Evolutionary conservation across 1,140 invertebrate species (phyloP), one percentile per base, ranked within the genome.

Genomic region (Panulirus ornatus): DNA sequence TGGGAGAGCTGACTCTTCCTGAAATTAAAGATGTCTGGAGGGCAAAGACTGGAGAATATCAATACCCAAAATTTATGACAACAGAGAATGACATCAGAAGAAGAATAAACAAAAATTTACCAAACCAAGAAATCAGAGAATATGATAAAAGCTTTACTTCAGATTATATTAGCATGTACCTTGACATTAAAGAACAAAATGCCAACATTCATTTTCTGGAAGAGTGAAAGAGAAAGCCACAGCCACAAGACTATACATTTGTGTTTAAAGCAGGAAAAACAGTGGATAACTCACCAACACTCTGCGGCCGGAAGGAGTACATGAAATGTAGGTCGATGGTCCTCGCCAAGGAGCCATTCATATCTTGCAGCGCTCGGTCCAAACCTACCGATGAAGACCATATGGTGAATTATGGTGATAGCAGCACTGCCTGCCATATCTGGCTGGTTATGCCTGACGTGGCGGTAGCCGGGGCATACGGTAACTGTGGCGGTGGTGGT

Each of bases 301-400:
- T 92, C 71, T 92, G 91, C 0, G 91, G 91, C 27, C 91, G 36
- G 81, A 92, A 92, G 63, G 91, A 92, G 42, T 92, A 92, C 91
- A 92, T 92, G 71, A 92, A 92, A 73, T 92, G 91, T 0, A 92
- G 89, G 63, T 92, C 91, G 58, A 92, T 92, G 44, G 88, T 92
- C 27, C 91, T 79, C 11, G 91, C 89, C 19, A 92, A 66, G 36
- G 88, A 91, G 22, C 91, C 91, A 22, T 87, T 92, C 70, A 92
- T 90, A 47, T 92, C 91, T 84, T 92, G 91, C 40, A 92, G 81
- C 16, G 88, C 91, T 27, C 91, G 84, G 58, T 92, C 91, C 79
- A 92, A 54, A 66, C 91, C 91, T 92, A 84, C 40, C 14, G 30
- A 38, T 19, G 19, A 42, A 11, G 2, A 36, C 30, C 2, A 66